Percentiles rank a stretch among this genome's conserved stretches.
Evolutionary conservation across 2,113 vertebrate species (phyloP).

Genomic region (Rissa tridactyla): DNA sequence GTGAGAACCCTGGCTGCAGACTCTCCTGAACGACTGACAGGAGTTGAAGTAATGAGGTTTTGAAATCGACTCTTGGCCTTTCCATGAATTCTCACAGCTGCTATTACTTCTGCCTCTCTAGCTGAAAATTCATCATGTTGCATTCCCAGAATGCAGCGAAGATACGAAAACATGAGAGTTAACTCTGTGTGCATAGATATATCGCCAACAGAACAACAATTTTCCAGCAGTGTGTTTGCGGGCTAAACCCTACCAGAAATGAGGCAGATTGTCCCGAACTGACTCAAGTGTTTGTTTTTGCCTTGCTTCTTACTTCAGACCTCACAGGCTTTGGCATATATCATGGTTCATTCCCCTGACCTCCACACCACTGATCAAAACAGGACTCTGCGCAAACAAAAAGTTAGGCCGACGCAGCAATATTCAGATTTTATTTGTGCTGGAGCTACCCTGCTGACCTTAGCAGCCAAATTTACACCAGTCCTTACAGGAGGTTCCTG

Average conservation of each 20-base stretch:
- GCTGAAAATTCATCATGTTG: background rate
- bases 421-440: background rate
- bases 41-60: background rate
- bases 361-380: background rate
- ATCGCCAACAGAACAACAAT: background rate
- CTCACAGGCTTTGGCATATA: background rate
- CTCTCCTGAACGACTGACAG: background rate
- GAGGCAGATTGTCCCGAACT: background rate
- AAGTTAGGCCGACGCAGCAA: background rate
- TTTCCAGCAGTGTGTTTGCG: background rate
- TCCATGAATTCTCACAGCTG: background rate
- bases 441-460: background rate
- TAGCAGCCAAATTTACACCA: background rate
- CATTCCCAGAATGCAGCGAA: background rate
- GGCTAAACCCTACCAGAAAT: background rate
- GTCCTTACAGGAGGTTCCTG: background rate
- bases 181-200: background rate
- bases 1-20: conserved; percentile 2
- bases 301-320: background rate
- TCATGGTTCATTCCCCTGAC: background rate
- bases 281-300: background rate
- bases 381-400: background rate
- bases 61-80: conserved; percentile 1
- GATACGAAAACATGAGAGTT: background rate
- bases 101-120: background rate